Evolutionary conservation across 2,888 invertebrate genomes (phyloP), one percentile per base, ranked within the genome.

Genomic region (Plusia festucae): DNA sequence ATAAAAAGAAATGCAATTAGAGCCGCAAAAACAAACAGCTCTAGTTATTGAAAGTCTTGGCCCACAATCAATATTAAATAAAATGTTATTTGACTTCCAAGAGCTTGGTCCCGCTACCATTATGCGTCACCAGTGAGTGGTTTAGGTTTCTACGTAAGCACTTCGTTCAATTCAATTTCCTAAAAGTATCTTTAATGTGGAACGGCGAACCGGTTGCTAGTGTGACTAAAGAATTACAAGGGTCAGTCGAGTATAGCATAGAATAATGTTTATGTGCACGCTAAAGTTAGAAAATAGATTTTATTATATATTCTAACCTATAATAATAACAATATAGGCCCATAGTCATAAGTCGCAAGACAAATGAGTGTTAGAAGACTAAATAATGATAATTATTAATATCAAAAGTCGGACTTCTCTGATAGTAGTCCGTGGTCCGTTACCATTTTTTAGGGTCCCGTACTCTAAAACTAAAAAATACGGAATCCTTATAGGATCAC

Each of bases 111-210:
- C 2, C 46, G 16, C 11, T 49, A 3, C 3, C 18, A 49, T 49
- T 30, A 18, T 49, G 46, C 46, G 46, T 49, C 46, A 49, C 46
- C 46, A 20, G 11, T 11, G 46, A 49, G 18, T 16, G 46, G 18
- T 49, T 49, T 20, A 49, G 46, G 46, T 49, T 49, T 49, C 46
- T 49, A 18, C 18, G 46, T 49, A 49, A 49, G 46, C 18, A 49
- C 46, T 49, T 49, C 16, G 46, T 49, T 49, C 46, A 8, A 49
- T 49, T 49, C 18, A 49, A 49, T 49, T 49, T 49, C 46, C 18
- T 49, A 20, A 49, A 49, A 49, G 46, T 49, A 49, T 49, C 18
- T 49, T 11, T 18, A 49, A 40, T 40, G 40, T 49, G 46, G 9
- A 13, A 32, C 32, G 32, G 13, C 30, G 16, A n/a, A 46, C 18